phyloP scores from a whole-genome alignment of 1,140 invertebrate genomes.

The Apis mellifera region Amel_HAv3.1 CM009941.2:15803001-15803500 shows the following conservation, averaged over 20 bases:
- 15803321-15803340: neutral
- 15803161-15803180: neutral
- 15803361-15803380: neutral
- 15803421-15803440: neutral
- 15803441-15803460: neutral
- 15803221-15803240: neutral
- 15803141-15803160: neutral
- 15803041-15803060: too few species aligned
- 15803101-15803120: neutral
- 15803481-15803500: slow-evolving; percentile 14
- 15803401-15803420: neutral
- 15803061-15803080: too few species aligned
- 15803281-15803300: neutral
- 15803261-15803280: neutral
- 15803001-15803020: too few species aligned
- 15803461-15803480: neutral
- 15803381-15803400: neutral
- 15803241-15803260: neutral
- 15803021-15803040: too few species aligned
- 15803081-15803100: too few species aligned
- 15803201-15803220: neutral
- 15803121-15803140: neutral
- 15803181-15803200: too few species aligned
- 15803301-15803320: neutral
- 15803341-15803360: slow-evolving; percentile 6